Evolutionary conservation across 2,888 invertebrate genomes (phyloP), one percentile per base, ranked within the genome.

Genomic region (Macrophya alboannulata): DNA sequence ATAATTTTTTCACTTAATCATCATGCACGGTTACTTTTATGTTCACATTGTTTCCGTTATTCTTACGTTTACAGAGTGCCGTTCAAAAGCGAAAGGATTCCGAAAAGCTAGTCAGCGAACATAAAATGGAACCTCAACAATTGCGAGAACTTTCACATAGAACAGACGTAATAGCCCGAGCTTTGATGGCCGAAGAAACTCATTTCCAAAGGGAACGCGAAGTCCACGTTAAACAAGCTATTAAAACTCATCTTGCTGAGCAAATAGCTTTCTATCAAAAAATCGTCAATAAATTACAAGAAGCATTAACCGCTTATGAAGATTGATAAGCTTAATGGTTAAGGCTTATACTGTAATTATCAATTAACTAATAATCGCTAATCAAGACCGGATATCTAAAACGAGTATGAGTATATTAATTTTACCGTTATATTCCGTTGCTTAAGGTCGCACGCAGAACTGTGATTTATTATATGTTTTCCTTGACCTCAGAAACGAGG

Each of bases 261-360:
- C 99, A 99, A 94, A 98, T 99, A 55, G 95, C 95, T 84, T 99
- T 99, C 94, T 99, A 99, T 94, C 97, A 97, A 93, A 97, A 97
- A 92, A 95, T 98, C 88, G 97, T 97, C 86, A 95, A 95, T 77
- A 96, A 96, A 91, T 94, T 98, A 88, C 96, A 97, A 92, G 95
- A 95, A 87, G 95, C 95, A 31, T 93, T 95, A 86, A 92, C 91
- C 62, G 94, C 94, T 81, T 95, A 95, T 89, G 93, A 94, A 72
- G 91, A 88, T 86, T 92, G 88, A 91, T 87, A n/a, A 31, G 37
- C 5, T 31, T n/a, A 1, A 37, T 10, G 5, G 37, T 10, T 37
- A 37, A 45, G 21, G 21, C 12, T 74, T 5, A 17, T 74, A 21
- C 10, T 45, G 72, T 45, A 43, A 45, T 74, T 45, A 74, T 25